Conservation (phyloP, 1,140 invertebrate genomes). For the Adoxophyes honmai region DNA sequence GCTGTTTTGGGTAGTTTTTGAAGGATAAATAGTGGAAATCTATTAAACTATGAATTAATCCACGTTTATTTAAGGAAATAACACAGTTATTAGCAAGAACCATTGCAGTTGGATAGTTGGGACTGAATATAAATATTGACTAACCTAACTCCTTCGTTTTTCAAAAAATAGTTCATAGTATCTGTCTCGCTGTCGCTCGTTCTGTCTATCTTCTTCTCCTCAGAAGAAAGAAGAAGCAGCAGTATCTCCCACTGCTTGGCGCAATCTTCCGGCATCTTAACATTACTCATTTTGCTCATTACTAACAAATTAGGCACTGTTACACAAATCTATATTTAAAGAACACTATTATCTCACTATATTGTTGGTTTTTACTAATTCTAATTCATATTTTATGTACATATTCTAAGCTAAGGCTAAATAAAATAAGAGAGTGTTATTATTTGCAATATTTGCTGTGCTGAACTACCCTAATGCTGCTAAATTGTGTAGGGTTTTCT, state of each 20-base stretch:
- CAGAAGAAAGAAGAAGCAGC: conserved; percentile 54
- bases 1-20: no score
- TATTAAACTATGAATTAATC: no score
- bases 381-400: neutral
- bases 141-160: conserved; percentile 56
- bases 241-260: conserved; percentile 65
- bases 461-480: neutral
- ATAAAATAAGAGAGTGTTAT: conserved; percentile 4
- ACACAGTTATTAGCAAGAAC: no score
- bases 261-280: conserved; percentile 50
- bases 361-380: neutral
- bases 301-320: conserved; percentile 1
- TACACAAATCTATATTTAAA: neutral
- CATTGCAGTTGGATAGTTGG: no score
- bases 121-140: conserved; percentile 2
- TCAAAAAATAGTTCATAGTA: conserved; percentile 59
- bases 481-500: neutral
- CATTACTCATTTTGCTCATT: conserved; percentile 32
- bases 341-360: conserved; percentile 11
- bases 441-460: neutral
- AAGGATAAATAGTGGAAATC: no score
- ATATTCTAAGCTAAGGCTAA: neutral
- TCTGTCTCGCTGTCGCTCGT: conserved; percentile 55
- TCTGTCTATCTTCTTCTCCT: conserved; percentile 65
- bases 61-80: no score